Conservation (phyloP, 2,888 invertebrate genomes). For the Salticus scenicus region DNA sequence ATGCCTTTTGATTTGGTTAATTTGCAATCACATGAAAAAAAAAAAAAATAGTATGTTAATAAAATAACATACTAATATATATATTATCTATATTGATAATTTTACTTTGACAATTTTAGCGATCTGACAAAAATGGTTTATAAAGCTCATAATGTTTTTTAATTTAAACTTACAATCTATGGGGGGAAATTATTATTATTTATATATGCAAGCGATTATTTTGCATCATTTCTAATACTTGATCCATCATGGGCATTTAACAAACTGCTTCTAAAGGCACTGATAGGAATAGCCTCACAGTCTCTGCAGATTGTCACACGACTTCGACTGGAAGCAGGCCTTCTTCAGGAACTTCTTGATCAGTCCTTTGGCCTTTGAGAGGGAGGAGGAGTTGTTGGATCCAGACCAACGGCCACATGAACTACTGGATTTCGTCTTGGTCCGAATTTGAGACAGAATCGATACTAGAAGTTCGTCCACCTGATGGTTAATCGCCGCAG, state of each 20-base stretch:
- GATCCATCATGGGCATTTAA: slow-evolving; percentile 1
- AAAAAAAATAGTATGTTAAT: too few species aligned
- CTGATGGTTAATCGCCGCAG: slow-evolving; percentile 97
- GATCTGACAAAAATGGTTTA: neutral
- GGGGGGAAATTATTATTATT: too few species aligned
- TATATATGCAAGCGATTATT: too few species aligned
- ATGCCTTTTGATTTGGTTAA: too few species aligned
- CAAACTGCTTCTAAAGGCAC: neutral
- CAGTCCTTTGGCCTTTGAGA: slow-evolving; percentile 84
- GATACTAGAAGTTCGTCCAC: slow-evolving; percentile 96
- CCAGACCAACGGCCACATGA: slow-evolving; percentile 16
- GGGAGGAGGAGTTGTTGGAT: slow-evolving; percentile 30
- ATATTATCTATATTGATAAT: too few species aligned
- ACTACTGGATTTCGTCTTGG: slow-evolving; percentile 78
- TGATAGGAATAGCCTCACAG: slow-evolving; percentile 74
- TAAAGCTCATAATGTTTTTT: neutral
- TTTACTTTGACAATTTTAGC: neutral
- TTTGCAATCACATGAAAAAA: too few species aligned
- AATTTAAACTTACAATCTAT: too few species aligned
- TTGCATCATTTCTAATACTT: neutral
- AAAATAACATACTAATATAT: too few species aligned
- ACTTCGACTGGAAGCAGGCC: slow-evolving; percentile 77
- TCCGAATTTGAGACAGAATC: slow-evolving; percentile 90
- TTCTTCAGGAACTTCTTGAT: slow-evolving; percentile 86
- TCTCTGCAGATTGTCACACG: slow-evolving; percentile 79